Evolutionary conservation across 2,888 invertebrate species (phyloP).

Genomic region (Pheosia tremula): DNA sequence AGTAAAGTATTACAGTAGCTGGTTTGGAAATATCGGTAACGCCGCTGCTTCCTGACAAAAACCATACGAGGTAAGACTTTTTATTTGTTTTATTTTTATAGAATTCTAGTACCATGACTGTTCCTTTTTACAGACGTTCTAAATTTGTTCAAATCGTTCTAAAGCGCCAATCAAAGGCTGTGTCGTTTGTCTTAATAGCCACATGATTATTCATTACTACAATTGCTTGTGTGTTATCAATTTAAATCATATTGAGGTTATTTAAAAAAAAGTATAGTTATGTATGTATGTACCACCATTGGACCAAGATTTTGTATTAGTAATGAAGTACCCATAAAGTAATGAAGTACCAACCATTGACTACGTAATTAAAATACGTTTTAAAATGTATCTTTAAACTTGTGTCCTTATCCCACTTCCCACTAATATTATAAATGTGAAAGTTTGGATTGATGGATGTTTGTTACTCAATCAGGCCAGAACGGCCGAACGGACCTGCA

Average conservation of each 20-base stretch:
- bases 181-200: neutral
- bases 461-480: too few species aligned
- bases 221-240: neutral
- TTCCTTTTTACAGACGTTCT: neutral
- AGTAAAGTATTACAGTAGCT: neutral
- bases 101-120: neutral
- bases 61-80: neutral
- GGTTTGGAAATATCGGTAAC: neutral
- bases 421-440: too few species aligned
- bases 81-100: neutral
- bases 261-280: neutral
- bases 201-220: neutral
- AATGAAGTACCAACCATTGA: too few species aligned
- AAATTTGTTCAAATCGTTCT: neutral
- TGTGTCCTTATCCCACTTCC: too few species aligned
- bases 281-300: too few species aligned
- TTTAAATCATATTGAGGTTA: neutral
- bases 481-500: too few species aligned
- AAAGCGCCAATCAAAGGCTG: neutral
- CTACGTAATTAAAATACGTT: too few species aligned
- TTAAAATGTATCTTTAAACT: too few species aligned
- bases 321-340: too few species aligned
- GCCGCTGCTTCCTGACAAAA: neutral
- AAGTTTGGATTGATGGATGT: too few species aligned
- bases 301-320: too few species aligned